Evolutionary conservation across 2,888 invertebrate species (phyloP).

Genomic region (Nasonia oneida): DNA sequence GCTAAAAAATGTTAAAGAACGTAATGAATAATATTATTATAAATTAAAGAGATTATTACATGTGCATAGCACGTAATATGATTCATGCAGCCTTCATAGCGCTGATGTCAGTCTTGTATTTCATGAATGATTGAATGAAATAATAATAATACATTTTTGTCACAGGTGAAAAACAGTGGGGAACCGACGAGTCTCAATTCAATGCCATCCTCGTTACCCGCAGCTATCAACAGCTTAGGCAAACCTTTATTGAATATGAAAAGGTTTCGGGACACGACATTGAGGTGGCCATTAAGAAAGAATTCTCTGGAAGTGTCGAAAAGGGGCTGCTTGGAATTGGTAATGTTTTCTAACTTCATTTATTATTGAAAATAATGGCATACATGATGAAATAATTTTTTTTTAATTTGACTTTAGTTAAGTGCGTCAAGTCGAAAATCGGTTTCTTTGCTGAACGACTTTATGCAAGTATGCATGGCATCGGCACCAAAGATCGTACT

Average conservation of each 20-base stretch:
- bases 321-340: constrained; percentile 94
- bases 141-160: constrained; percentile 24
- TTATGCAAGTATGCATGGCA: constrained; percentile 93
- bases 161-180: constrained; percentile 89
- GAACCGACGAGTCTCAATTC: constrained; percentile 94
- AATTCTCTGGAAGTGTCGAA: constrained; percentile 93
- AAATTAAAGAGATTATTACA: neutral
- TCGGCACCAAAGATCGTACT: constrained; percentile 94
- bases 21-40: neutral
- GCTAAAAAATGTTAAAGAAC: neutral
- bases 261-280: constrained; percentile 90
- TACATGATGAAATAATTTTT: constrained; percentile 18
- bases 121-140: constrained; percentile 7
- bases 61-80: neutral
- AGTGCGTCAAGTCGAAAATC: constrained; percentile 94
- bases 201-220: constrained; percentile 92
- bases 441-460: constrained; percentile 95
- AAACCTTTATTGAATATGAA: constrained; percentile 92
- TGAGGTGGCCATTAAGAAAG: constrained; percentile 91
- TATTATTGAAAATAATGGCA: constrained; percentile 11
- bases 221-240: constrained; percentile 93
- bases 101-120: constrained; percentile 18
- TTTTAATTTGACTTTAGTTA: constrained; percentile 81
- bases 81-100: neutral
- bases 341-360: constrained; percentile 77